Evolutionary conservation across 2,113 vertebrate genomes (phyloP).

Genomic region (Dipodomys merriami): DNA sequence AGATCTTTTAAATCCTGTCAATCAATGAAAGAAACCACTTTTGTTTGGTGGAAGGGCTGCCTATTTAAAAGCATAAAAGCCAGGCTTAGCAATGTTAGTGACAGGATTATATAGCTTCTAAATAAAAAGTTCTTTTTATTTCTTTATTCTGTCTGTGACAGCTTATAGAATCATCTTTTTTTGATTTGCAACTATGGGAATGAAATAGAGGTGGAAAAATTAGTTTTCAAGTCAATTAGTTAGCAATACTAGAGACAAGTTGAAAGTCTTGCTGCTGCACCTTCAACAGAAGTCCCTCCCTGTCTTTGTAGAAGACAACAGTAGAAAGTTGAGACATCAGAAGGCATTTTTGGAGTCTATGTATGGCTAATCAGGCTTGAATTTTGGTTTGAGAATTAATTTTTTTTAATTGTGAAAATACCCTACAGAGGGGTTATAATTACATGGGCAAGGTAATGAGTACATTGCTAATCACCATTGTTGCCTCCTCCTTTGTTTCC

Average conservation of each 20-base stretch:
- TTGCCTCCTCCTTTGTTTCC: no score
- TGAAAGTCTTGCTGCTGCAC: background rate
- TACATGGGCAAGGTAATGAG: no score
- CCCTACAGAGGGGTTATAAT: no score
- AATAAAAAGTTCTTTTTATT: slow-evolving; percentile 31
- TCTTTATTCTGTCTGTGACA: slow-evolving; percentile 5
- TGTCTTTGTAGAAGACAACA: slow-evolving; percentile 61
- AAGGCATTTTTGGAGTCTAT: slow-evolving; percentile 33
- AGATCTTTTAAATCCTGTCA: slow-evolving; percentile 26
- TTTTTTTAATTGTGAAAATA: slow-evolving; percentile 13
- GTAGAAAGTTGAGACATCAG: slow-evolving; percentile 44
- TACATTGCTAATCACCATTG: no score
- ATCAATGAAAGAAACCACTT: background rate
- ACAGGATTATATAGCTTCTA: slow-evolving; percentile 29
- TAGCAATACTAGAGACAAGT: background rate
- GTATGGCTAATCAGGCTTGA: slow-evolving; percentile 31
- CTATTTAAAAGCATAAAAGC: slow-evolving; percentile 31
- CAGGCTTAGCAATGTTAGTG: slow-evolving; percentile 8
- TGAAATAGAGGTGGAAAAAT: slow-evolving; percentile 50
- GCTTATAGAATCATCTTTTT: slow-evolving; percentile 39
- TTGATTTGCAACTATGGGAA: slow-evolving; percentile 57
- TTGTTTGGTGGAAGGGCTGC: background rate
- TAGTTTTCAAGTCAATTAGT: slow-evolving; percentile 48
- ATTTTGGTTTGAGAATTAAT: slow-evolving; percentile 47
- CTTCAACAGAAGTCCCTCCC: slow-evolving; percentile 41